These are phyloP conservation scores for Trachops cirrhosus DNA, from an alignment of 2,797 vertebrate genomes.

Conservation along the genomic window DNA sequence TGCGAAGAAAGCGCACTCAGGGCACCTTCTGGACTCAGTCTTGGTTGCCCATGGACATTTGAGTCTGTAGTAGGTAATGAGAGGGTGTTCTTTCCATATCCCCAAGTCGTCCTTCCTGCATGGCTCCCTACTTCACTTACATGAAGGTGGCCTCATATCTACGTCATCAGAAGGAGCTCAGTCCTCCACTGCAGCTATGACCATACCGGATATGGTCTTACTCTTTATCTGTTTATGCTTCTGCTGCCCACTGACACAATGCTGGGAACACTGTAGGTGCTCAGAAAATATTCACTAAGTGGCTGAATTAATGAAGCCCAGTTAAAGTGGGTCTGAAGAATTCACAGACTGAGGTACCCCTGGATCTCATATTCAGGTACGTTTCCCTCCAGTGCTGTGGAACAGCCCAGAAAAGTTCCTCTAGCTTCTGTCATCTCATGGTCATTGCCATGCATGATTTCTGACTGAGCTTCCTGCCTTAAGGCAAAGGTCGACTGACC, in stretches of 20 bases:
- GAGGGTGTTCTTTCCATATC: rapidly evolving
- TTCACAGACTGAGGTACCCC: not conserved
- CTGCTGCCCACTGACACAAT: not conserved
- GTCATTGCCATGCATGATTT: not conserved
- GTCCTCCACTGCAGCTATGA: not conserved
- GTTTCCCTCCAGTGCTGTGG: not conserved
- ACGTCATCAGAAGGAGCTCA: not conserved
- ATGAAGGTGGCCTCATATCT: not conserved
- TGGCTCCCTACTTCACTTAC: not conserved
- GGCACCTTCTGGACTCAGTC: not conserved
- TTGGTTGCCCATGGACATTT: not conserved
- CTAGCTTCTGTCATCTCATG: not conserved
- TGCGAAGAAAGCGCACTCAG: rapidly evolving
- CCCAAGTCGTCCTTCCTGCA: not conserved
- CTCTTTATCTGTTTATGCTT: not conserved
- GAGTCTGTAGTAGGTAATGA: not conserved
- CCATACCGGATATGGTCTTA: rapidly evolving
- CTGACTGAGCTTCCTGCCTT: slow-evolving; percentile 10
- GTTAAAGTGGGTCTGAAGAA: not conserved
- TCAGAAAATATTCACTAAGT: not conserved
- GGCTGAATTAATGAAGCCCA: not conserved
- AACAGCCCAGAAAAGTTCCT: not conserved
- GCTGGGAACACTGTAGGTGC: not conserved
- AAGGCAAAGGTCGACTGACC: not conserved
- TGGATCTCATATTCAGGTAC: not conserved